These are phyloP conservation scores for Gerris buenoi DNA, from an alignment of 1,140 invertebrate genomes.

Conservation along the genomic window DNA sequence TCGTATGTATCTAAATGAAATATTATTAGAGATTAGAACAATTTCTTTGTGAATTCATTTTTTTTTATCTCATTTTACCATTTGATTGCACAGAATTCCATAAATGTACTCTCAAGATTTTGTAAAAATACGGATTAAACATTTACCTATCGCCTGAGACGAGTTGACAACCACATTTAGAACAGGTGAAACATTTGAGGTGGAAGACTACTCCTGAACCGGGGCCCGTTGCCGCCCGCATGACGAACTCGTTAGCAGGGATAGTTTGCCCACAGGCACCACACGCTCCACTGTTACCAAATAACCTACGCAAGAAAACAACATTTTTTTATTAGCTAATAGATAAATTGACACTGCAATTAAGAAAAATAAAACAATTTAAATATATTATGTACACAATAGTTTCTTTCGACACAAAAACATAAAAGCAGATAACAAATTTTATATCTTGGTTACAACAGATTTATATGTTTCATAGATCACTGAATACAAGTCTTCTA, in stretches of 20 bases:
- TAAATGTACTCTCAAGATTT: too few relatives aligned
- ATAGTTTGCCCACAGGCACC: constrained; percentile 77
- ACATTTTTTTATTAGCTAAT: not conserved
- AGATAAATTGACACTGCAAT: not conserved
- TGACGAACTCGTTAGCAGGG: constrained; percentile 78
- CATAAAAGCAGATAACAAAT: constrained; percentile 5
- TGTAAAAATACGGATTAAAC: not conserved
- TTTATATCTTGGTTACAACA: too few relatives aligned
- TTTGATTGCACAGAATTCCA: too few relatives aligned
- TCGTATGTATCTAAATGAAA: too few relatives aligned
- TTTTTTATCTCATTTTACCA: too few relatives aligned
- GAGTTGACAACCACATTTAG: constrained; percentile 72
- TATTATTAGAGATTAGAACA: too few relatives aligned
- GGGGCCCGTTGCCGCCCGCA: constrained; percentile 44
- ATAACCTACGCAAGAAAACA: constrained; percentile 52
- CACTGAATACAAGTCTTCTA: too few relatives aligned
- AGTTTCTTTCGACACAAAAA: too few relatives aligned
- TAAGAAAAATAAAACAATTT: constrained; percentile 3
- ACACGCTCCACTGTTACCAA: constrained; percentile 71
- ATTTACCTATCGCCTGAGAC: constrained; percentile 68
- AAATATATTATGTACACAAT: constrained; percentile 13
- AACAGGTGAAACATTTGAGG: constrained; percentile 85
- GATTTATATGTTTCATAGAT: too few relatives aligned
- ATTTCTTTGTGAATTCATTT: too few relatives aligned
- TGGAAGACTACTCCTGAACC: constrained; percentile 58